Conservation (phyloP, 2,797 vertebrate genomes). For the Tolypeutes matacus region DNA sequence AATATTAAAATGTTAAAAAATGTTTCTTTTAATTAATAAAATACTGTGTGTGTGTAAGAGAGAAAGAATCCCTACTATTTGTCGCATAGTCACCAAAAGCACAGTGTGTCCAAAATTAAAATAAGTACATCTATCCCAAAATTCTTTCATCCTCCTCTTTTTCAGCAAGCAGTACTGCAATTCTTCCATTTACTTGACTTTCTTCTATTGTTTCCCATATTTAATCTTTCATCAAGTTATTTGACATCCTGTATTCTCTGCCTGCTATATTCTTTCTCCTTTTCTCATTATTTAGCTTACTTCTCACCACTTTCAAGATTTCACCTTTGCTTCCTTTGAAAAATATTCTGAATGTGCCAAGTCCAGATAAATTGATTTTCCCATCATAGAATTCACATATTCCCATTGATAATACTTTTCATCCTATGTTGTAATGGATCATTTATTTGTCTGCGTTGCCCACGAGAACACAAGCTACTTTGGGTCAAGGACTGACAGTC, state of each 20-base stretch:
- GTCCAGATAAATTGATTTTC: background rate
- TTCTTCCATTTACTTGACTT: background rate
- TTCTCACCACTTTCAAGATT: background rate
- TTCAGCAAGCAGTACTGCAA: background rate
- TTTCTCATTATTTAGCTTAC: background rate
- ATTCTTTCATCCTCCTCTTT: background rate
- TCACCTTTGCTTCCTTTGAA: background rate
- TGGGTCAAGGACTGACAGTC: background rate
- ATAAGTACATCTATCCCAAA: background rate
- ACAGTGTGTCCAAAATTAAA: background rate
- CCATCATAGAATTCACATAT: background rate
- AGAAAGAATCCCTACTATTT: background rate
- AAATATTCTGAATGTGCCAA: background rate
- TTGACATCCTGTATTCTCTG: background rate
- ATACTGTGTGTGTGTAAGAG: too few species aligned
- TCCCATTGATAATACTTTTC: background rate
- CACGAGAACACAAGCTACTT: background rate
- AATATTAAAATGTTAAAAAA: slow-evolving; percentile 19
- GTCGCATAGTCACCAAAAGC: background rate
- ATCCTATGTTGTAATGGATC: background rate
- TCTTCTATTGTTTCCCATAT: background rate
- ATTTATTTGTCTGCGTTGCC: background rate
- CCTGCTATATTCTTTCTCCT: background rate
- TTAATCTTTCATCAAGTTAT: background rate
- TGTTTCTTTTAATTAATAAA: background rate